Conservation (phyloP, 2,888 invertebrate genomes). For the Leptinotarsa haldemani region DNA sequence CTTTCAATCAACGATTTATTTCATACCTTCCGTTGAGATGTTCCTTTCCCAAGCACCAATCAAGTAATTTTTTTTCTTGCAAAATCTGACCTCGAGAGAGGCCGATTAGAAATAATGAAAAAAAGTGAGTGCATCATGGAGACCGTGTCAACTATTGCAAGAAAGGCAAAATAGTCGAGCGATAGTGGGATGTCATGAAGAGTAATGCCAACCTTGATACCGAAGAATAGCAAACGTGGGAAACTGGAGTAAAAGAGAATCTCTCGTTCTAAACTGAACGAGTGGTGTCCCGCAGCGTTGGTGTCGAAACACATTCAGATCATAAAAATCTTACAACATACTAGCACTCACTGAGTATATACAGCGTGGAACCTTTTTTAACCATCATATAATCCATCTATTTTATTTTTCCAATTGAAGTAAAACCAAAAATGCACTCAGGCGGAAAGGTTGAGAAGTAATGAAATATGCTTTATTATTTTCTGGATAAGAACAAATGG, state of each 20-base stretch:
- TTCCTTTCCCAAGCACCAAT: not conserved
- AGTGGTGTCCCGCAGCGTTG: slow-evolving; percentile 35
- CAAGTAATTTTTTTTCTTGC: not conserved
- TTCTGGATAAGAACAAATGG: too few relatives aligned
- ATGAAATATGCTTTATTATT: too few relatives aligned
- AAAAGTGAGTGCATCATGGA: slow-evolving; percentile 23
- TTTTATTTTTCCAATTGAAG: too few relatives aligned
- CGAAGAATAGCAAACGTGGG: slow-evolving; percentile 48
- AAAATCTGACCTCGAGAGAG: slow-evolving; percentile 12
- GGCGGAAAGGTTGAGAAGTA: too few relatives aligned
- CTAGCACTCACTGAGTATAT: slow-evolving; percentile 18
- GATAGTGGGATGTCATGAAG: slow-evolving; percentile 42
- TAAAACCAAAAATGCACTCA: too few relatives aligned
- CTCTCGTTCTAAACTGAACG: slow-evolving; percentile 41
- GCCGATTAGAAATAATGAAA: slow-evolving; percentile 16
- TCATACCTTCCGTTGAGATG: not conserved
- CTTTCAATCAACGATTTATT: too few relatives aligned
- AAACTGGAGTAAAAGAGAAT: slow-evolving; percentile 47
- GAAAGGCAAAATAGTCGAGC: slow-evolving; percentile 32
- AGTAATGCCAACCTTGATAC: slow-evolving; percentile 46
- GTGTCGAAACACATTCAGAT: slow-evolving; percentile 41
- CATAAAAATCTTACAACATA: slow-evolving; percentile 34
- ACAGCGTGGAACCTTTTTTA: not conserved
- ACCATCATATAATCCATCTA: not conserved
- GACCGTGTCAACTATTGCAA: slow-evolving; percentile 30